A percentile compares a stretch with the other conserved stretches of the same genome.
phyloP scores from a whole-genome alignment of 1,140 invertebrate genomes.

The Oncopodura yosiiana region DNA sequence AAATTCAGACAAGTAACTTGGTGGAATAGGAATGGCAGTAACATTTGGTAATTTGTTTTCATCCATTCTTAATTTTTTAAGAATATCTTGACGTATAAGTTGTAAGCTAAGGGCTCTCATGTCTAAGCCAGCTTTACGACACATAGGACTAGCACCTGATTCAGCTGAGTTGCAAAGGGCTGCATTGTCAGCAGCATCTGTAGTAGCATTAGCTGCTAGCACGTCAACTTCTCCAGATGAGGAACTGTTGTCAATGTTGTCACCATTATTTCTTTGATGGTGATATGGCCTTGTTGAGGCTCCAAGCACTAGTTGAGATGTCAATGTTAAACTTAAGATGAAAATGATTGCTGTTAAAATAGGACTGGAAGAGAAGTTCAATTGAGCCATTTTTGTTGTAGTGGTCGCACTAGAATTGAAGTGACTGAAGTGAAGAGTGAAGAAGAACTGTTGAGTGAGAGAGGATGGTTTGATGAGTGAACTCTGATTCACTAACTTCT shows the following conservation, averaged over 20 bases:
- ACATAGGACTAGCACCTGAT: background rate
- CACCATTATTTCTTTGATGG: no score
- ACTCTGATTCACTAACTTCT: constrained; percentile 12
- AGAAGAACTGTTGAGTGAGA: constrained; percentile 1
- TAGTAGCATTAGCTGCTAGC: background rate
- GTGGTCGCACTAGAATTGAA: no score
- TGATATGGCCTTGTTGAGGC: no score
- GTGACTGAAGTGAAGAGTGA: background rate
- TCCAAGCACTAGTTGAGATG: no score
- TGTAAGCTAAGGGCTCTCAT: constrained; percentile 28
- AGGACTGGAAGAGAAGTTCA: no score
- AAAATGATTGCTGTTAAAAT: no score
- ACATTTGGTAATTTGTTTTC: constrained; percentile 32
- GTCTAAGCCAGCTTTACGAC: constrained; percentile 13
- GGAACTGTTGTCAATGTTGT: background rate
- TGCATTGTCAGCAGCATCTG: background rate
- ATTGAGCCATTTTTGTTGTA: no score
- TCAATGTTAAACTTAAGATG: no score
- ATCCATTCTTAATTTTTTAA: constrained; percentile 32
- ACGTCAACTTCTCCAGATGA: background rate
- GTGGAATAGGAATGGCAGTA: constrained; percentile 25
- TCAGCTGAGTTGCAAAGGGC: background rate
- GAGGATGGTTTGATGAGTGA: constrained; percentile 7
- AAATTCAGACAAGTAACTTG: constrained; percentile 25
- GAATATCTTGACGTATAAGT: constrained; percentile 31